Evolutionary conservation across 2,888 invertebrate genomes (phyloP).

Genomic region (Diogma glabrata): DNA sequence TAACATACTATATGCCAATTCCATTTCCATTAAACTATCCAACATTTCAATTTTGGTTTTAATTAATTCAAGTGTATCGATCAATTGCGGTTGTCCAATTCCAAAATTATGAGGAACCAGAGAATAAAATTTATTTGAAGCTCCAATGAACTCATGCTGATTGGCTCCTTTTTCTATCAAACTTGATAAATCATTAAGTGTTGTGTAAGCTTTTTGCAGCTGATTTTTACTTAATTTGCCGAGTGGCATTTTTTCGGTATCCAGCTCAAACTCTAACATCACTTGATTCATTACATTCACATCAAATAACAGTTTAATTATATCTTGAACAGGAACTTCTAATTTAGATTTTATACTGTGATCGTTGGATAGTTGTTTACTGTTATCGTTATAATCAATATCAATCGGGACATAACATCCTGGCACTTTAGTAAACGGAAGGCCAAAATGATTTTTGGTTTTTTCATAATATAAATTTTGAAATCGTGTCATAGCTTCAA

Average conservation of each 20-base stretch:
- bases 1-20: conserved; percentile 85
- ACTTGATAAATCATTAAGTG: conserved; percentile 59
- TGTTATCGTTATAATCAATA: conserved; percentile 65
- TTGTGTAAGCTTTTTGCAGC: conserved; percentile 72
- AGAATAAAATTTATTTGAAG: conserved; percentile 90
- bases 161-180: conserved; percentile 40
- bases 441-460: background rate
- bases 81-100: conserved; percentile 62
- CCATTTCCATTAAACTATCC: conserved; percentile 86
- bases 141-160: conserved; percentile 57
- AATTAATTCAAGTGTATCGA: conserved; percentile 67
- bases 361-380: no score
- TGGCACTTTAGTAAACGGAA: conserved; percentile 41
- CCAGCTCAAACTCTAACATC: conserved; percentile 90
- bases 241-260: conserved; percentile 95
- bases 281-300: conserved; percentile 83
- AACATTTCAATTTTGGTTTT: conserved; percentile 67
- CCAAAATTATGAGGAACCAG: conserved; percentile 94
- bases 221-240: conserved; percentile 90
- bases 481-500: conserved; percentile 38
- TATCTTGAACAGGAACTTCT: conserved; percentile 61
- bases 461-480: background rate
- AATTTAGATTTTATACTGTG: no score
- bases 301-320: conserved; percentile 82
- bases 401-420: conserved; percentile 76